These are phyloP conservation scores for Neosilurus mollespiculum DNA, from an alignment of 2,797 vertebrate genomes.

Conservation along the genomic window DNA sequence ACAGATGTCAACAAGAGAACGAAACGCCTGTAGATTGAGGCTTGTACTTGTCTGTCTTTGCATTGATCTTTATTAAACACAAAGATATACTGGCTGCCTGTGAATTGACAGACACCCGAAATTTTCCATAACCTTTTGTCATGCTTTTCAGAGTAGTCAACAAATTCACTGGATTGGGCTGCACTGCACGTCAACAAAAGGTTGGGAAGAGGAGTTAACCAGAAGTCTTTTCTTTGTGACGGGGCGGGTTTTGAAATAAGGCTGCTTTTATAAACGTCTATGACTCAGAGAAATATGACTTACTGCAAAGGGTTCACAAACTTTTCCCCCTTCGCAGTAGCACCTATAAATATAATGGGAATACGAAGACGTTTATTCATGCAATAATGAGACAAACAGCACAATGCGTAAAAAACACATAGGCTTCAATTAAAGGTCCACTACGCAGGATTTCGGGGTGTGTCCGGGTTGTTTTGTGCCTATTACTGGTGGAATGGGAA, in stretches of 20 bases:
- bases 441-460: too few species aligned
- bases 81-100: neutral
- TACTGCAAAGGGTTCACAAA: neutral
- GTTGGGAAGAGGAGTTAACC: neutral
- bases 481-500: too few species aligned
- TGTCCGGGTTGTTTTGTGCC: too few species aligned
- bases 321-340: neutral
- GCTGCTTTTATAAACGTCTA: neutral
- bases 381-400: neutral
- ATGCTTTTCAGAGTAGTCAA: neutral
- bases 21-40: neutral
- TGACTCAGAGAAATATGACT: neutral
- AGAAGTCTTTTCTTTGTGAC: neutral
- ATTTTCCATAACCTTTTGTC: neutral
- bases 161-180: neutral
- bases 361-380: too few species aligned
- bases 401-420: too few species aligned
- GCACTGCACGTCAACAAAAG: neutral
- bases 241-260: neutral
- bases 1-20: constrained; percentile 4
- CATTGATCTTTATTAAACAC: neutral
- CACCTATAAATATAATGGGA: neutral
- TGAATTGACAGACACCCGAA: neutral
- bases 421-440: too few species aligned
- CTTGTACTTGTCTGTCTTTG: neutral